Percentiles rank a stretch among this genome's conserved stretches.
Evolutionary conservation across 2,888 invertebrate genomes (phyloP).

Genomic region (Linnaemya vulpina): DNA sequence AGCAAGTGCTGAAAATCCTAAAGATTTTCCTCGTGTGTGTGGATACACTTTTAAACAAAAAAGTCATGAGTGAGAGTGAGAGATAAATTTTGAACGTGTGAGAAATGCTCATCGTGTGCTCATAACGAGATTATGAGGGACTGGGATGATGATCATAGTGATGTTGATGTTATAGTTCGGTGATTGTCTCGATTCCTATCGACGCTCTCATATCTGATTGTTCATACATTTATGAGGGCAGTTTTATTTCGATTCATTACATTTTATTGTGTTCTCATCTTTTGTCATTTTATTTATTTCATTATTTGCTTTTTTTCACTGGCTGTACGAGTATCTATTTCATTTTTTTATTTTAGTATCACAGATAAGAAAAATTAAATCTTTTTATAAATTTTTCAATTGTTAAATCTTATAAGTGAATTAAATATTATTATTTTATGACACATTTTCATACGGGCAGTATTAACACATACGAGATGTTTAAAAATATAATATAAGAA

Average conservation of each 20-base stretch:
- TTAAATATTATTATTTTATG: neutral
- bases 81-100: too few species aligned
- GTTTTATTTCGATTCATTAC: conserved; percentile 24
- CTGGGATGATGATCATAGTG: neutral
- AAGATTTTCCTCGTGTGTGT: too few species aligned
- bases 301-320: neutral
- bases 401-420: conserved; percentile 8
- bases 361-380: conserved; percentile 5
- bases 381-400: conserved; percentile 42
- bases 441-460: neutral
- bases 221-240: conserved; percentile 34
- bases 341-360: neutral
- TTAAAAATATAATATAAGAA: too few species aligned
- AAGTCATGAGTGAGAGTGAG: too few species aligned
- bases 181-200: conserved; percentile 25
- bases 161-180: conserved; percentile 4
- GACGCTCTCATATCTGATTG: conserved; percentile 1
- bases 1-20: too few species aligned
- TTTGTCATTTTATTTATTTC: neutral
- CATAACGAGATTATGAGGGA: too few species aligned
- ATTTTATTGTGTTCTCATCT: conserved; percentile 16
- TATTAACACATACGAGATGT: too few species aligned
- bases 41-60: too few species aligned
- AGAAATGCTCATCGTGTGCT: neutral
- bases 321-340: too few species aligned